phyloP scores from a whole-genome alignment of 2,888 invertebrate genomes.

The Hydriomena furcata region DNA sequence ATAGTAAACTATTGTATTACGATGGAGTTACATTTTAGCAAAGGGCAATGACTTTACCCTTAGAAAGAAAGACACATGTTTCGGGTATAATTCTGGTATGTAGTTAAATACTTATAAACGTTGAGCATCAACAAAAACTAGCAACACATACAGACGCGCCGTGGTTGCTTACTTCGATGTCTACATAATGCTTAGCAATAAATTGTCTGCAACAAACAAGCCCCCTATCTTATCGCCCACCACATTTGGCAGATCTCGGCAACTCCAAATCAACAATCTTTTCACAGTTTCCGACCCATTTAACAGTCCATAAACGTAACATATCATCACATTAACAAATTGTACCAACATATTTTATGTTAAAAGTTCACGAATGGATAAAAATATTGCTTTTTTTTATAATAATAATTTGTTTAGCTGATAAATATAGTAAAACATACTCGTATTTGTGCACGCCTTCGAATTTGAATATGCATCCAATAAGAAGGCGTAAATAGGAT shows the following conservation, averaged over 20 bases:
- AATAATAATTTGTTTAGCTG: slow-evolving; percentile 10
- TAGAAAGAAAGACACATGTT: slow-evolving; percentile 18
- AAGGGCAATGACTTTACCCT: slow-evolving; percentile 32
- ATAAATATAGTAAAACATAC: slow-evolving; percentile 18
- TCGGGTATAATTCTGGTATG: not conserved
- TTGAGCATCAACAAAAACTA: slow-evolving; percentile 23
- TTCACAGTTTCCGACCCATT: slow-evolving; percentile 71
- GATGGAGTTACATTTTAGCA: slow-evolving; percentile 27
- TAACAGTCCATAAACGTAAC: slow-evolving; percentile 60
- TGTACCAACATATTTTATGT: slow-evolving; percentile 26
- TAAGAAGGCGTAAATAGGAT: slow-evolving; percentile 29
- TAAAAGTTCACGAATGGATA: slow-evolving; percentile 4
- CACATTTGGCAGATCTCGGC: slow-evolving; percentile 39
- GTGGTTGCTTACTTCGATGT: slow-evolving; percentile 45
- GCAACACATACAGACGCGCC: slow-evolving; percentile 39
- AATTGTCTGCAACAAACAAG: slow-evolving; percentile 66
- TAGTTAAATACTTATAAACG: slow-evolving; percentile 8
- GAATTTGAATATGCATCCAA: slow-evolving; percentile 27
- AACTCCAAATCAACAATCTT: slow-evolving; percentile 62
- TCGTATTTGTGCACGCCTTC: slow-evolving; percentile 19
- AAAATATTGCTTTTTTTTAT: slow-evolving; percentile 14
- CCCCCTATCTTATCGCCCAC: slow-evolving; percentile 49
- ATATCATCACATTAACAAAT: slow-evolving; percentile 53
- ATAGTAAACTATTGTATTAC: slow-evolving; percentile 25
- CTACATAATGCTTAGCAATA: slow-evolving; percentile 58